Base-by-base conservation (phyloP, 2,113 vertebrate genomes). In the Cnemophilus loriae region DNA sequence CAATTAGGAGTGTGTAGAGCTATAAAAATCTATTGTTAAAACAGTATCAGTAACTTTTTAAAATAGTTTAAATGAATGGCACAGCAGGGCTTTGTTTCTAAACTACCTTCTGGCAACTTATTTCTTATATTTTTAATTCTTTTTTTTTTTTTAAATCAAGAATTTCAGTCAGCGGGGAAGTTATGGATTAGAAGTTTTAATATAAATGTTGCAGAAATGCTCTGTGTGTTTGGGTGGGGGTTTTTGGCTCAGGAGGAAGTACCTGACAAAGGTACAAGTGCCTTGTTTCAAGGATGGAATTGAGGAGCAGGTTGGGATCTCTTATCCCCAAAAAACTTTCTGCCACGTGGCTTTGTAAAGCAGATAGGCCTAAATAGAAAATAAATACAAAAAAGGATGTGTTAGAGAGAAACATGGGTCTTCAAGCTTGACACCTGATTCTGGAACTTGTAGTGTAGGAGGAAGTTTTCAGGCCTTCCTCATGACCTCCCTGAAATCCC, bases 41-140 rank as follows among this genome's bases (percentile, higher is more conserved):
- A 2, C 11, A 59, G 0, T 1, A 9, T n/a, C 3, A 23, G 6
- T 33, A 52, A 26, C 6, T 35, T 47, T 9, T 7, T 6, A 4
- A 33, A 23, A n/a, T 17, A 17, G 17, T 76, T 93, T 22, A 41
- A 76, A 42, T 15, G 3, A 59, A 24, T 49, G 50, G 18, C 16
- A 52, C n/a, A 32, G 30, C 19, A 80, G 49, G 23, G 27, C 15
- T 79, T 76, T 42, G 16, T 75, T 90, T 76, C 49, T 69, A 41
- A 85, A 22, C 14, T 24, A 22, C 13, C 32, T 75, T 8, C 35
- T 73, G 53, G 35, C 9, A 42, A 55, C 20, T 44, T n/a, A 17
- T 32, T 55, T 1, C 19, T 50, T 7, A 8, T 17, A 9, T 4
- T 49, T 32, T 59, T 69, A 6, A 7, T 41, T n/a, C n/a, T 35